These are phyloP conservation scores for Acipenser oxyrinchus DNA, from an alignment of 2,797 vertebrate species.

Conservation along the genomic window DNA sequence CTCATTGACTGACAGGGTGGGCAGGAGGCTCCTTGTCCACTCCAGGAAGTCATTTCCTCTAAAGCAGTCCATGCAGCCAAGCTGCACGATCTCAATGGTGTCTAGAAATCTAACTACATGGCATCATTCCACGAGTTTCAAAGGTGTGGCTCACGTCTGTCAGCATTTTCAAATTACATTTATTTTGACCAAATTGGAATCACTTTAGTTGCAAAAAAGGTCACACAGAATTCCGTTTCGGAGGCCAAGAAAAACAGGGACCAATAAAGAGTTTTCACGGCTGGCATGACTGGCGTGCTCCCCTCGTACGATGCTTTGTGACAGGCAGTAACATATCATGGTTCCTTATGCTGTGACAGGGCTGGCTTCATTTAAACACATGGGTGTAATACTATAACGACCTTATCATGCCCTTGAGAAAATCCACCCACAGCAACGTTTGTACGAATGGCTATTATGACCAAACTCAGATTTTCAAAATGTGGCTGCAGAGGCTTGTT, in stretches of 20 bases:
- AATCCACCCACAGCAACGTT: neutral
- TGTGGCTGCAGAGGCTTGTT: neutral
- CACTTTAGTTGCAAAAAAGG: neutral
- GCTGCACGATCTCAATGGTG: too few relatives aligned
- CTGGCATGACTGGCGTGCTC: neutral
- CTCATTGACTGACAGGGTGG: too few relatives aligned
- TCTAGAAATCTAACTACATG: too few relatives aligned
- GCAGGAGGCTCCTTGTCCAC: too few relatives aligned
- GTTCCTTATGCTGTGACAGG: conserved; percentile 5
- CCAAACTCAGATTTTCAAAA: neutral
- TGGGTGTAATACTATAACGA: conserved; percentile 13
- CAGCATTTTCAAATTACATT: neutral
- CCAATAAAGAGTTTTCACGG: neutral
- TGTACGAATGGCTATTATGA: neutral
- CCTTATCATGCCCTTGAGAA: conserved; percentile 3
- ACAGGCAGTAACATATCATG: conserved; percentile 1
- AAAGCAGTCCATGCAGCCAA: too few relatives aligned
- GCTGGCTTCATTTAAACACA: conserved; percentile 5
- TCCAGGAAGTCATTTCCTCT: too few relatives aligned
- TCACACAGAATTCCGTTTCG: conserved; percentile 5
- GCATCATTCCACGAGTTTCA: too few relatives aligned
- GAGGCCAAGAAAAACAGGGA: conserved; percentile 16
- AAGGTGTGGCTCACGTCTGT: too few relatives aligned
- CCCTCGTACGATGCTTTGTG: neutral
- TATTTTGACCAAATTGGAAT: conserved; percentile 7